Evolutionary conservation across 2,797 vertebrate genomes (phyloP), one percentile per base, ranked within the genome.

Genomic region (Coreius guichenoti): DNA sequence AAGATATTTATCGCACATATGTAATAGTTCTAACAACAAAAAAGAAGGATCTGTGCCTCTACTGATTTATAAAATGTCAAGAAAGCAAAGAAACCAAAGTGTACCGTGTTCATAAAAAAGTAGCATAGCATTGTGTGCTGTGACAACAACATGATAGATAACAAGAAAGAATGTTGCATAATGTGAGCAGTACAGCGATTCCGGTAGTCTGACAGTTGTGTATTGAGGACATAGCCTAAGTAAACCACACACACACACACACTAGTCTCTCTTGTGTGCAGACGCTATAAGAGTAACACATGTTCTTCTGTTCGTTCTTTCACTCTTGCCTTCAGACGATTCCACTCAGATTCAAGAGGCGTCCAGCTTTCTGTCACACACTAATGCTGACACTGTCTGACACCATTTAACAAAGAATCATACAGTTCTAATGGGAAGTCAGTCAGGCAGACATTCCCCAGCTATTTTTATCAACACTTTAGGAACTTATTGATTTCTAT

Each of bases 291-390:
- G 8, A 49, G 26, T 12, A 69, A 87, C 69, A 81, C 77, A 84
- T 33, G 54, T 65, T 58, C 58, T 45, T 85, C 78, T 86, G 84
- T 87, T 87, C 65, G 1, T 17, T 43, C 31, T 82, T 83, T 74
- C 23, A 56, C 9, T 68, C 39, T 82, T 65, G 54, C 45, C 51
- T 54, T 58, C 54, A 82, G 56, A 77, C n/a, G 49, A 69, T 61
- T 75, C 47, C 80, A 88, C 86, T 87, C 68, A 72, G 83, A 75
- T 74, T 83, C 31, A 80, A 87, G 85, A 85, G 85, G 76, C 8
- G 14, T 14, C 54, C 74, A 76, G 73, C 58, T 81, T 51, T 72
- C 65, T 36, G 65, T 51, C 82, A 3, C 26, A 54, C 74, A 58
- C 68, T 45, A 47, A 65, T 8, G 39, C 70, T 13, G 12, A 85